Evolutionary conservation across 2,113 vertebrate species (phyloP).

Genomic region (Scopus umbretta): DNA sequence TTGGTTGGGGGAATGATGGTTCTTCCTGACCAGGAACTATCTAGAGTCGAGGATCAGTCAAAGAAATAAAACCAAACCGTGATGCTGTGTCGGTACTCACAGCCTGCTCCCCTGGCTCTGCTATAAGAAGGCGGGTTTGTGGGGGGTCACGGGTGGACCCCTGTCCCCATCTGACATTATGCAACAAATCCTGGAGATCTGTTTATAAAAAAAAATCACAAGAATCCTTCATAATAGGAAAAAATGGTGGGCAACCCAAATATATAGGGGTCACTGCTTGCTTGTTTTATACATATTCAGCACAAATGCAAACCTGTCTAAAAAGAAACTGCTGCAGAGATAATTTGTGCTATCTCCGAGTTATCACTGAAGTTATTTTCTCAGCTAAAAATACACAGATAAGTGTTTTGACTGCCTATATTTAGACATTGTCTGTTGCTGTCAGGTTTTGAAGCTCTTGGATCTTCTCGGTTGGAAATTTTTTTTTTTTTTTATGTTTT

Average conservation of each 20-base stretch:
- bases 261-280: not conserved
- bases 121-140: not conserved
- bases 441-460: conserved; percentile 48
- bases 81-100: fast-evolving
- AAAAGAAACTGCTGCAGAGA: not conserved
- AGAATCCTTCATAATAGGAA: not conserved
- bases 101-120: not conserved
- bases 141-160: not conserved
- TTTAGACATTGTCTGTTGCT: conserved; percentile 66
- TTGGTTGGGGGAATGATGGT: not conserved
- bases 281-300: not conserved
- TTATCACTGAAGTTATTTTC: conserved; percentile 11
- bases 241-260: not conserved
- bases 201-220: not conserved
- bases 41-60: not conserved
- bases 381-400: conserved; percentile 60
- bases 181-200: not conserved
- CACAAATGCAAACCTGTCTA: not conserved
- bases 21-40: not conserved
- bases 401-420: conserved; percentile 66
- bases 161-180: not conserved
- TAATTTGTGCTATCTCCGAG: not conserved
- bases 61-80: fast-evolving
- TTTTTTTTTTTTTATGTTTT: not conserved
- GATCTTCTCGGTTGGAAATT: conserved; percentile 20